Base-by-base conservation (phyloP, 2,888 invertebrate species). In the Aphodius sticticus region DNA sequence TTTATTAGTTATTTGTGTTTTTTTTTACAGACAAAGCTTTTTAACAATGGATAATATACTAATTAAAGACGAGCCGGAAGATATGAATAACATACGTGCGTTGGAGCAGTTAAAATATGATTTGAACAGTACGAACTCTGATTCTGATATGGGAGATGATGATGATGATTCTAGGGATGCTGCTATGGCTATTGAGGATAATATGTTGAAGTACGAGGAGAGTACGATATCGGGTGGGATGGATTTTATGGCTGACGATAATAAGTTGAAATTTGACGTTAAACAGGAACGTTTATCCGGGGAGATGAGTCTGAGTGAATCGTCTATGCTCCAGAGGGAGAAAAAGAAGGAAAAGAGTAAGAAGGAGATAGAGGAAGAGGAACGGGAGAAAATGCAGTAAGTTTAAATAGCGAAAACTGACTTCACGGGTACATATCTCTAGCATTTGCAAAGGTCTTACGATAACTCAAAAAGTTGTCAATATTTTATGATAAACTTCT, bases 331-430 rank as follows among this genome's bases (percentile, higher is more conserved):
- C 76, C 78, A 79, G 36, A 91, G 92, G 80, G 91, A 91, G 81
- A 93, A 93, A 86, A 93, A 93, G 85, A 95, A 94, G 86, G 92
- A 92, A 77, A 94, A 93, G 89, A 94, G 93, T 85, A 95, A 95
- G 89, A 95, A 93, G 81, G 97, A 97, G 89, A 87, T 97, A 9
- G 97, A 98, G 88, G 97, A 98, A 88, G 98, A 98, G 86, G 98
- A 98, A 88, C 90, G 98, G 81, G 97, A 98, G 87, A 97, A 96
- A 89, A 98, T 98, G 98, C 97, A 97, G 97, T 97, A 91, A 91
- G 94, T 79, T 71, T 69, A 69, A 69, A 26, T 3, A 26, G 26
- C 26, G 3, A 26, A 26, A 26, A 26, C 26, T 26, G 26, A 81
- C n/a, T 76, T 76, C 37, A 26, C 26, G 26, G 26, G 26, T 26